Base-by-base conservation (phyloP, 1,140 invertebrate genomes). In the Drosophila tsacasi region DNA sequence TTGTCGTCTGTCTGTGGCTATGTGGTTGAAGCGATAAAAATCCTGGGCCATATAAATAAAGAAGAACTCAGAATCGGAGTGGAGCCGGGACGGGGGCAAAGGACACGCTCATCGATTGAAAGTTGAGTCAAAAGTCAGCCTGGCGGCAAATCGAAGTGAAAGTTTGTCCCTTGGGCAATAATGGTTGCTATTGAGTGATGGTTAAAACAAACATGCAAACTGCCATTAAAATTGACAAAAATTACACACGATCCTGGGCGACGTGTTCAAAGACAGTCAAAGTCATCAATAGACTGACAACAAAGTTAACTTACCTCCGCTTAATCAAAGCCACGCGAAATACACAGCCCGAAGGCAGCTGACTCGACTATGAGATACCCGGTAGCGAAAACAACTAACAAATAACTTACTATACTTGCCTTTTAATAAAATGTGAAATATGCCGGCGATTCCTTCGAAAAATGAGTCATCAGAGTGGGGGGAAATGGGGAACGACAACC, bases 111-210 rank as follows among this genome's bases (percentile, higher is more conserved):
- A 44, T 62, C 40, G 66, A 44, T 40, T 44, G 40, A 57, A 58
- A 52, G 55, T 19, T 63, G 40, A 83, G 65, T 83, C 61, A 89
- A 89, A 83, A 89, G 73, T 81, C 77, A 81, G 68, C 65, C 66
- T 89, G 84, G 84, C 81, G 84, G 84, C 81, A 84, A 89, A 89
- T 89, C 81, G 85, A 87, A 81, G 81, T 65, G 60, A 87, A 89
- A 89, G 73, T 87, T 87, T 89, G 58, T 46, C 68, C 62, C 66
- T 30, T 50, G 49, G 35, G 69, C 44, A 64, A 61, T 52, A 55
- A 62, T 39, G 64, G n/a, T 37, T 39, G 12, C 27, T 37, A 55
- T 50, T 54, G 40, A 55, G 37, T 21, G 60, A 37, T 44, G 37
- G 32, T 7, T 40, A n/a, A 50, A 66, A 64, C 55, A 71, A 79